phyloP scores from a whole-genome alignment of 2,888 invertebrate genomes.

The Parelbella ahira region DNA sequence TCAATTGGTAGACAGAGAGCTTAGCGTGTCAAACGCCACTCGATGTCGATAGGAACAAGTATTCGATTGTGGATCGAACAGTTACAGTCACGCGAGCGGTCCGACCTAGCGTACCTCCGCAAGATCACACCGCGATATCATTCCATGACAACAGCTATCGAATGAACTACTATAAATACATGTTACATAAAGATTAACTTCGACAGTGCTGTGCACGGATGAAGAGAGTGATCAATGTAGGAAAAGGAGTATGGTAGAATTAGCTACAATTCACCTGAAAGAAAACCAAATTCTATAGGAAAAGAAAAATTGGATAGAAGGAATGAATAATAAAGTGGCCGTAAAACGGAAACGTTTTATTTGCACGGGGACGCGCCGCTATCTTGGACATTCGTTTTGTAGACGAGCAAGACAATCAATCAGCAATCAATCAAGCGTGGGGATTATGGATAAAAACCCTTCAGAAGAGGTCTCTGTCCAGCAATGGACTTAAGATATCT shows the following conservation, averaged over 20 bases:
- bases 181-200: no score
- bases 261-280: conserved; percentile 4
- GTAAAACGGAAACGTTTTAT: conserved; percentile 22
- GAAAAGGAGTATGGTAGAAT: no score
- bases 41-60: conserved; percentile 54
- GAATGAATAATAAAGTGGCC: conserved; percentile 41
- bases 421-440: no score
- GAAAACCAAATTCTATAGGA: conserved; percentile 15
- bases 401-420: conserved; percentile 11
- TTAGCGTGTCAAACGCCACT: conserved; percentile 65
- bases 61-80: conserved; percentile 47
- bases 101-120: conserved; percentile 38
- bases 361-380: conserved; percentile 9
- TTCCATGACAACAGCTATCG: conserved; percentile 13
- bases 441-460: no score
- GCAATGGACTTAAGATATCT: no score
- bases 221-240: no score
- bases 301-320: conserved; percentile 17
- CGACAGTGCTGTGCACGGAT: no score
- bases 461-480: no score
- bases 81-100: conserved; percentile 56
- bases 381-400: conserved; percentile 6
- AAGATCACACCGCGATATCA: conserved; percentile 34
- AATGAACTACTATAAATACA: background rate
- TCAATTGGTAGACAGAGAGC: conserved; percentile 54